phyloP scores from a whole-genome alignment of 2,797 vertebrate species.

The Channa striata region DNA sequence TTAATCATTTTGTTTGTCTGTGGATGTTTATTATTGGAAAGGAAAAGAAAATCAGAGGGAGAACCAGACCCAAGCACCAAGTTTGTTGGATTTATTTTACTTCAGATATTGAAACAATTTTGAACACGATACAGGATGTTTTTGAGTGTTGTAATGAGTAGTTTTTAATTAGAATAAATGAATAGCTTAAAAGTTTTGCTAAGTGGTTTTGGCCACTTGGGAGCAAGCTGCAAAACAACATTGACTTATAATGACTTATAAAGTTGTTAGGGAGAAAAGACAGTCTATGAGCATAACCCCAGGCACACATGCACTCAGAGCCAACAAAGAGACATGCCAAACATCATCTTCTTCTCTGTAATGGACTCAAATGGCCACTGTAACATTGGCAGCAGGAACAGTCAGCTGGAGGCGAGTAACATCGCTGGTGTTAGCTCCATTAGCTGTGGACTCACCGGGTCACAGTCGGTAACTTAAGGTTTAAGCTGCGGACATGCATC shows the following conservation, averaged over 20 bases:
- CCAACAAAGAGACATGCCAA: background rate
- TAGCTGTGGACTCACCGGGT: too few relatives aligned
- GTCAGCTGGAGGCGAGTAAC: too few relatives aligned
- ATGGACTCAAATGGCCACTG: too few relatives aligned
- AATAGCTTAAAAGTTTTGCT: background rate
- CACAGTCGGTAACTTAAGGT: too few relatives aligned
- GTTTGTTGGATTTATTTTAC: background rate
- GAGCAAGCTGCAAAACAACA: slow-evolving; percentile 1
- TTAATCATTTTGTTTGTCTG: slow-evolving; percentile 47
- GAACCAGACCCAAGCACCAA: background rate
- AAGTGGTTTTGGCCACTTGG: background rate
- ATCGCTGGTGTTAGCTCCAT: too few relatives aligned
- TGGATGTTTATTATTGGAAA: background rate
- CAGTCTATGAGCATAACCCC: background rate
- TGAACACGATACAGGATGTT: background rate
- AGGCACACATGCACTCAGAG: background rate
- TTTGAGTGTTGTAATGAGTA: background rate
- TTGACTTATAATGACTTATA: slow-evolving; percentile 1
- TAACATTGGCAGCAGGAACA: too few relatives aligned
- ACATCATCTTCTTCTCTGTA: background rate
- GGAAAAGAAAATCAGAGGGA: background rate
- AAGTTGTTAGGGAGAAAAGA: slow-evolving; percentile 1
- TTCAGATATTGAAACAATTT: background rate
- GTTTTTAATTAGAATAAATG: background rate
- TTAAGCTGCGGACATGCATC: too few relatives aligned